A percentile compares a stretch with the other conserved stretches of the same genome.
These are phyloP conservation scores for Eudasyphora cyanicolor DNA, from an alignment of 2,888 invertebrate species.

Conservation along the genomic window DNA sequence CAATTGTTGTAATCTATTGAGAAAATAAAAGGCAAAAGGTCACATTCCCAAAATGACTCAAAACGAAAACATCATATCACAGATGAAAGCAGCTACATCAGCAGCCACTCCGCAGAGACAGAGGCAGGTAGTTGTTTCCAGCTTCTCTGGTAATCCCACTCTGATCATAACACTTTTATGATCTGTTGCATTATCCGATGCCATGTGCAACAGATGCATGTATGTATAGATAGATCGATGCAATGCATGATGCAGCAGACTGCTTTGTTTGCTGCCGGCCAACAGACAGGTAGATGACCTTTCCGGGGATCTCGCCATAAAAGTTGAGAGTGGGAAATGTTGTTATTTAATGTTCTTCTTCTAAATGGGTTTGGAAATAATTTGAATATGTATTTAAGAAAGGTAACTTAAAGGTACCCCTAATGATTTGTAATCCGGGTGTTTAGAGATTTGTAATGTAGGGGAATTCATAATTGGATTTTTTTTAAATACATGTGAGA, in stretches of 20 bases:
- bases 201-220: neutral
- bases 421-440: neutral
- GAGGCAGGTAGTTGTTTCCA: neutral
- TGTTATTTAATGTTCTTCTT: conserved; percentile 4
- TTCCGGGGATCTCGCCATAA: neutral
- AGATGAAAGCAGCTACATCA: neutral
- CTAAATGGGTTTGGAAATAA: neutral
- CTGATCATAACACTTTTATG: no score
- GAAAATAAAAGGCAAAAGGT: neutral
- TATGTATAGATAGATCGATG: no score
- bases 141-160: no score
- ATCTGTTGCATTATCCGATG: neutral
- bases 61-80: neutral
- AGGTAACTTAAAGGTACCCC: neutral
- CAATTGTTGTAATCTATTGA: neutral
- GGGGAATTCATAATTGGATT: neutral
- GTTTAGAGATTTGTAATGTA: neutral
- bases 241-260: no score
- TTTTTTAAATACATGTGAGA: no score
- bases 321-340: neutral
- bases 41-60: neutral
- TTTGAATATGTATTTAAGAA: neutral
- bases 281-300: conserved; percentile 14
- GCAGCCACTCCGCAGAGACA: neutral
- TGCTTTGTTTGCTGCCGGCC: no score